Base-by-base conservation (phyloP, 1,140 invertebrate species). In the Atta texana region DNA sequence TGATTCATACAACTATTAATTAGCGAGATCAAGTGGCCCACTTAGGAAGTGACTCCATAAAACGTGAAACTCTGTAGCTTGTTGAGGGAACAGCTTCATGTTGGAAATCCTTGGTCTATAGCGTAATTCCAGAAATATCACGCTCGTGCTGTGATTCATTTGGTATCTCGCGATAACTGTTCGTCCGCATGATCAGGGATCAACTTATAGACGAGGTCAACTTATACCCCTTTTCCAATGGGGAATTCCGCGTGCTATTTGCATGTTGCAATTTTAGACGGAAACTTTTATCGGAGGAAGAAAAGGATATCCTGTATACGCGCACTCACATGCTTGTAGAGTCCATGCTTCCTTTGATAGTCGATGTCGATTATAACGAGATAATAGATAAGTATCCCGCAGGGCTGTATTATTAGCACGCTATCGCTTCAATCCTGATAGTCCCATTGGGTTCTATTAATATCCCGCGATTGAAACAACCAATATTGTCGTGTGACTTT, bases 161-260 rank as follows among this genome's bases (percentile, higher is more conserved):
- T 59, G 49, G 51, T 34, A 74, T 88, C 81, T 74, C 80, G 59
- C 44, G 53, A 69, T 61, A 89, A 72, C 74, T 77, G 55, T 28
- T 72, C 57, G 14, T 76, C 66, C 61, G 53, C 12, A 69, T 71
- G 85, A 90, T 90, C 74, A 89, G 81, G 71, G 55, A 24, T 81
- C 75, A 57, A 12, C 34, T 28, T 5, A 31, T 8, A 28, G 31
- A 80, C 57, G 59, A 53, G 31, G 28, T 31, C 28, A 31, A 31
- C 53, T 59, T 31, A 44, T 87, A 39, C n/a, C 39, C 10, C 16
- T 34, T 21, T 61, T 14, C 16, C 18, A 28, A 74, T 10, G 49
- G 57, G 44, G 74, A 84, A 74, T 57, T 72, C 39, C 61, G 59
- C 44, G 21, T 82, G 12, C n/a, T 10, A 57, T 55, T 21, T n/a